Percentiles rank a stretch among this genome's conserved stretches.
phyloP scores from a whole-genome alignment of 1,140 invertebrate species.

The Neuroterus valhalla region DNA sequence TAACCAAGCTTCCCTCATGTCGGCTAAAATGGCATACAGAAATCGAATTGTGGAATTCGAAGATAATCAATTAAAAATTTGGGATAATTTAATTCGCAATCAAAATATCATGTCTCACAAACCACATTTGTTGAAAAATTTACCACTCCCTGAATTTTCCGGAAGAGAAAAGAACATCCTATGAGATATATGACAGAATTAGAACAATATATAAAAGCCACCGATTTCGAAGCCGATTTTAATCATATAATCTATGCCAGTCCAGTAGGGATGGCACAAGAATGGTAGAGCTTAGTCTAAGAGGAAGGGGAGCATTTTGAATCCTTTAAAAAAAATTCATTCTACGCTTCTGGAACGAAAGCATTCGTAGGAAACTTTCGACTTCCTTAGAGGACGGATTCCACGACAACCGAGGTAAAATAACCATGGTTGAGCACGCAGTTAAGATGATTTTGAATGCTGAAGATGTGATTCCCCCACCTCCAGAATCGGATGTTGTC shows the following conservation, averaged over 20 bases:
- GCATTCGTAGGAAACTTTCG: constrained; percentile 53
- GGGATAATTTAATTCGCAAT: too few species aligned
- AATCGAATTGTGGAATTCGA: too few species aligned
- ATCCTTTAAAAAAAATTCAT: background rate
- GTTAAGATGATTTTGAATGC: background rate
- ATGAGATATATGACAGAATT: background rate
- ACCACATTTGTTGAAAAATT: too few species aligned
- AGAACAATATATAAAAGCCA: background rate
- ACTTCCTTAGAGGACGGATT: constrained; percentile 47
- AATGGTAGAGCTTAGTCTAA: background rate
- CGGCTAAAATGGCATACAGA: too few species aligned
- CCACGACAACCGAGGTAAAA: background rate
- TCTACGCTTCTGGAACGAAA: constrained; percentile 41
- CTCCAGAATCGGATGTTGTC: background rate
- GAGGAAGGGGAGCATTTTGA: background rate
- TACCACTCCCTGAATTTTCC: background rate
- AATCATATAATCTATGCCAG: background rate
- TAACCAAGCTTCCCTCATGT: too few species aligned
- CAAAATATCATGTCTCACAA: too few species aligned
- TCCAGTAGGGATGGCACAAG: background rate
- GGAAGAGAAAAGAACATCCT: background rate
- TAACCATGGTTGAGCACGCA: background rate
- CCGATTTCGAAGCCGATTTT: background rate
- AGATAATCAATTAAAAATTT: too few species aligned
- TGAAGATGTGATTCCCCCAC: background rate